Evolutionary conservation across 2,113 vertebrate species (phyloP), one percentile per base, ranked within the genome.

Genomic region (Numida meleagris): DNA sequence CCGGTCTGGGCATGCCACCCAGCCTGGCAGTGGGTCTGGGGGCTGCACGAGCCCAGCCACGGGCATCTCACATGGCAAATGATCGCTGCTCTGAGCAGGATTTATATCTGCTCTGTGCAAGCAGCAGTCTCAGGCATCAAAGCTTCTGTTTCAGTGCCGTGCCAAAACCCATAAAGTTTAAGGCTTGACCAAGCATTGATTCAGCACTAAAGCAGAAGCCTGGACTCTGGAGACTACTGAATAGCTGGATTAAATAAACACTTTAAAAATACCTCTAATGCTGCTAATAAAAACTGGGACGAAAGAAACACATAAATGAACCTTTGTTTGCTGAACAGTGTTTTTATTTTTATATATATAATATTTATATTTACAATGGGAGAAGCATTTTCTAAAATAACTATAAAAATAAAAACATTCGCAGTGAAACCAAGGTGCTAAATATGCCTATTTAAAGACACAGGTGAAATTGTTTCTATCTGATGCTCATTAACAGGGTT

Each of bases 101-200:
- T 97, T 97, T 97, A 94, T 96, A 94, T 97, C 96, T 97, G 94
- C 93, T 97, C 93, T 96, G 95, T 43, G 95, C 82, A 94, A 91
- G 97, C 96, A 97, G 96, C 94, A 90, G 83, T 80, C 94, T 95
- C 96, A 87, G 86, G 82, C 86, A 84, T 94, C 94, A 97, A 96
- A 82, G 71, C 97, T 97, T 97, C 97, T 97, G 97, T 97, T 96
- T 94, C 90, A 75, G 48, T 72, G 38, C 63, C 13, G 82, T 96
- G 97, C 97, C 97, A 98, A 96, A 97, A 97, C 82, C 93, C 95
- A 97, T 97, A 96, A 97, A 97, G 95, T 96, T 97, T 94, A 97
- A 97, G 90, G 97, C 96, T 97, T 96, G 96, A 97, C 96, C 97
- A 97, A 97, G 96, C 97, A 96, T 96, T 95, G 92, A 95, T 91